Base-by-base conservation (phyloP, 2,888 invertebrate genomes). In the Ceriagrion tenellum region DNA sequence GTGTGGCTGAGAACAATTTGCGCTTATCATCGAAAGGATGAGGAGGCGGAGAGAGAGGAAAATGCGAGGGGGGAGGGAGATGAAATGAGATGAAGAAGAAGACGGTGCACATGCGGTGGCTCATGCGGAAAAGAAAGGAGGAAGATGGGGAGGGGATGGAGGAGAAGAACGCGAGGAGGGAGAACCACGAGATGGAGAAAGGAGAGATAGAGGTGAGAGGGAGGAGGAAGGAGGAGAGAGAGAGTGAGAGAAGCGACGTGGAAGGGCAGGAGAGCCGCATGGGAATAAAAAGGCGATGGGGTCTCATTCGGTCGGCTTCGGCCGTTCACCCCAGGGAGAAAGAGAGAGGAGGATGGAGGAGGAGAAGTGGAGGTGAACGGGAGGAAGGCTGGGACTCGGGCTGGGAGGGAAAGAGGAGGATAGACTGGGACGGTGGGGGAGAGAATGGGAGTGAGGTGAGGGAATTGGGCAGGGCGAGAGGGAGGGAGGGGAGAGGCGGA, bases 271-370 rank as follows among this genome's bases (percentile, higher is more conserved):
- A 95, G 95, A 95, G 95, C 90, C 91, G 95, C 93, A 95, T 95
- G 95, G 95, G 95, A 95, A 95, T 95, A 95, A 95, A 93, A 90
- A 81, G 63, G 95, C 95, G 95, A 95, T 95, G 95, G 96, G 96
- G 96, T 96, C 96, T 96, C 93, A 91, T 91, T 91, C 91, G 91
- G 91, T 91, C 91, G 91, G 40, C 93, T 23, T 93, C 69, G 93
- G 93, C 63, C 93, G 93, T 93, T 93, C 93, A 93, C 93, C 93
- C 93, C 93, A 35, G 91, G 91, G 91, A 91, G 81, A 74, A 47
- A 35, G 69, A 47, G 47, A 47, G 59, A 59, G 59, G 40, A 26
- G 55, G 95, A 95, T 95, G 95, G 90, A 90, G 95, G 95, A 95
- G 95, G 88, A 47, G 47, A 47, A 95, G 95, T 59, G 30, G 95